Evolutionary conservation across 2,797 vertebrate species (phyloP), one percentile per base, ranked within the genome.

Genomic region (Semotilus atromaculatus): DNA sequence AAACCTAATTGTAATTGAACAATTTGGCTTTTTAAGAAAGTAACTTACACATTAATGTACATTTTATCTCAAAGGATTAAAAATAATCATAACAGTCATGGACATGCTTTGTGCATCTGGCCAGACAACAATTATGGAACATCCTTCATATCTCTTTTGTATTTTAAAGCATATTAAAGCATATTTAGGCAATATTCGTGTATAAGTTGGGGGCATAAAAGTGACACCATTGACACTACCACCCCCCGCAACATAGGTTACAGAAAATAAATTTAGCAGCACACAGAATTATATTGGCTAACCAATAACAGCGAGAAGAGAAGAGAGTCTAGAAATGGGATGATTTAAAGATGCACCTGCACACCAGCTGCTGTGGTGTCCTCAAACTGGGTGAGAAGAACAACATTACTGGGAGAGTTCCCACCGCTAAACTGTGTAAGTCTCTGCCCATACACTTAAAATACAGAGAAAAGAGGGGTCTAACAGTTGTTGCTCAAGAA

Each of bases 341-440:
- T 84, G 86, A 87, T 85, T 77, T 85, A 85, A 68, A 84, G 78
- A 64, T 85, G 45, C 82, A 85, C 83, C 73, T 87, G 86, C 55
- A 85, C 78, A 85, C 64, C 79, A 87, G 82, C 71, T 77, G 82
- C 79, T 34, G 51, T 62, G 18, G 48, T 34, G 14, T 48, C 36
- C 36, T 75, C 84, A 55, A 40, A 34, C 34, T 58, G 64, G 34
- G 19, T 19, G 29, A 80, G 34, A 53, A 51, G 16, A 82, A 62
- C 79, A 71, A 76, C 26, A 40, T 72, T 48, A 79, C 75, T 51
- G 53, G 18, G 38, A 2, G 43, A 16, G 29, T 73, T 64, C 80
- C 31, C 55, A 80, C 40, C n/a, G 3, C 55, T 51, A 36, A 71
- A 84, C 64, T 55, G 45, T 67, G 55, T 19, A 34, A 67, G 81